A percentile compares a stretch with the other conserved stretches of the same genome.
Conservation (phyloP, 2,888 invertebrate genomes). For the Leucophenga maculata region DNA sequence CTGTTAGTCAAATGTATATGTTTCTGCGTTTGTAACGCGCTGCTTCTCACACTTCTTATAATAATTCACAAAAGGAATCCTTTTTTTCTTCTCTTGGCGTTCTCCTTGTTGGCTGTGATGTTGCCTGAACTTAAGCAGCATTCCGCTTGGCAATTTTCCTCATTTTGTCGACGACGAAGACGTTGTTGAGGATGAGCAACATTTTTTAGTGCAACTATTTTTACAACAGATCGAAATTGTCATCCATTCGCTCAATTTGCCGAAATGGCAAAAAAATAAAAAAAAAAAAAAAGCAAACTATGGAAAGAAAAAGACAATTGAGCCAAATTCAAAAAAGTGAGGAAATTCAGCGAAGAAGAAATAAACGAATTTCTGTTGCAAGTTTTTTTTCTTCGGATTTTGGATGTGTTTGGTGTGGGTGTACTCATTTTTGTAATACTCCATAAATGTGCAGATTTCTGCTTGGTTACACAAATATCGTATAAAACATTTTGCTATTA, state of each 20-base stretch:
- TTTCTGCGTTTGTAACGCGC: neutral
- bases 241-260: constrained; percentile 70
- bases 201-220: constrained; percentile 38
- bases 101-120: constrained; percentile 30
- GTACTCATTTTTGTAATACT: constrained; percentile 30
- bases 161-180: neutral
- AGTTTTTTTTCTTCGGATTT: neutral
- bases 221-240: constrained; percentile 66
- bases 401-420: no score
- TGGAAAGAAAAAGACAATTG: neutral
- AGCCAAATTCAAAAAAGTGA: constrained; percentile 3
- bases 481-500: constrained; percentile 40
- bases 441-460: constrained; percentile 46
- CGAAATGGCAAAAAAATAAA: constrained; percentile 31
- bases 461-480: constrained; percentile 57
- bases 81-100: constrained; percentile 45
- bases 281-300: neutral
- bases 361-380: neutral
- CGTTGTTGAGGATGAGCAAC: neutral
- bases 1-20: neutral
- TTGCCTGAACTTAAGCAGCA: constrained; percentile 13
- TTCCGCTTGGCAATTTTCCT: constrained; percentile 14
- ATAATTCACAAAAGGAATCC: constrained; percentile 29
- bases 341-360: neutral
- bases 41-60: neutral